Base-by-base conservation (phyloP, 1,140 invertebrate genomes). In the Potamilus streckersoni region DNA sequence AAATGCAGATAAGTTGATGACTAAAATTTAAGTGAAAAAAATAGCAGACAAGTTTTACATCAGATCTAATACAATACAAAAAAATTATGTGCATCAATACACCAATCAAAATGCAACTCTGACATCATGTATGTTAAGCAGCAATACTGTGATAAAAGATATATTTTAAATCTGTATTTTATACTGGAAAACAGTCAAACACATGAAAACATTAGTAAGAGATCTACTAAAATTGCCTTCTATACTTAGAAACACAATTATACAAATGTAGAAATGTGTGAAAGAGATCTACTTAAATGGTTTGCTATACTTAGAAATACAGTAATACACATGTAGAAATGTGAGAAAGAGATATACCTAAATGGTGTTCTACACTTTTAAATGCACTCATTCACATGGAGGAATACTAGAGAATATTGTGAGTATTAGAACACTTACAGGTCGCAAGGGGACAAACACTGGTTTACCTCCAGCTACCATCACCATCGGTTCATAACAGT, bases 401-500 rank as follows among this genome's bases (percentile, higher is more conserved):
- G n/a, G 23, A 66, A 16, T n/a, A 5, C 3, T 0, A 31, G 17
- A 31, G 5, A 66, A 31, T 38, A 27, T 38, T 31, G 23, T 27
- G 55, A 38, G 6, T 56, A 19, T 65, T 16, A 20, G 27, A 13
- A 23, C 76, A 85, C 86, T 86, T 79, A 89, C 88, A 65, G 95
- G 93, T 90, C 94, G 93, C 2, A 99, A 91, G 14, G 97, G 93
- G 76, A 99, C 95, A 88, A 95, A 99, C 69, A 93, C 94, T 1
- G 96, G 94, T 27, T 93, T 92, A 16, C 96, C 98, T 2, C 96
- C 96, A 56, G 96, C 96, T 82, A 93, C 93, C 83, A 91, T 92
- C 2, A 99, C 94, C 95, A 99, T 98, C 2, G 97, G 96, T 77
- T 95, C 95, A 88, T 99, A 99, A 86, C 97, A 99, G 88, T 99